Evolutionary conservation across 2,888 invertebrate species (phyloP).

Genomic region (Caenorhabditis zanzibari): DNA sequence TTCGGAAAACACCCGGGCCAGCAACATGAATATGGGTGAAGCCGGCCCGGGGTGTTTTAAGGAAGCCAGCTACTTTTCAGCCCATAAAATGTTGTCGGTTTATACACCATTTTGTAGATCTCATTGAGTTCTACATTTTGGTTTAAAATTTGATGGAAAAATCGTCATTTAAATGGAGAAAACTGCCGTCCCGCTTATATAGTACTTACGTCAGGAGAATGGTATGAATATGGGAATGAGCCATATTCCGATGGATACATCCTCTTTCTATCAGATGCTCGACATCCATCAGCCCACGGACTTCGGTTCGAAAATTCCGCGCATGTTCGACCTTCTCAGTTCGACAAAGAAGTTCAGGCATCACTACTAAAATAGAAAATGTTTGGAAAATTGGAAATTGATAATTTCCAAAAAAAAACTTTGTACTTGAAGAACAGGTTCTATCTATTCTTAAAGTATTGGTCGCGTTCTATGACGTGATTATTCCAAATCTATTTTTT

Average conservation of each 20-base stretch:
- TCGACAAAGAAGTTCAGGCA: slow-evolving; percentile 63
- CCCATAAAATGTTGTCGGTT: too few species aligned
- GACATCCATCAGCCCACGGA: slow-evolving; percentile 76
- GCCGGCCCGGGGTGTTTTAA: too few species aligned
- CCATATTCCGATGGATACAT: slow-evolving; percentile 68
- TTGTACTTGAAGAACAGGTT: slow-evolving; percentile 1
- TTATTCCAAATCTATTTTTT: too few species aligned
- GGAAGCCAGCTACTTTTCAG: too few species aligned
- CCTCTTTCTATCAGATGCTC: slow-evolving; percentile 74
- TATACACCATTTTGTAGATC: too few species aligned
- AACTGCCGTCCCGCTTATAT: background rate
- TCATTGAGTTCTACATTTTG: too few species aligned
- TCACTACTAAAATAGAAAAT: slow-evolving; percentile 22
- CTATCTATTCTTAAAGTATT: too few species aligned
- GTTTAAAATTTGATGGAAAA: too few species aligned
- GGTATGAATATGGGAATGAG: slow-evolving; percentile 68
- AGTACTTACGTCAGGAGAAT: slow-evolving; percentile 69
- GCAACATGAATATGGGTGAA: too few species aligned
- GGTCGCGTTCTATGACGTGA: too few species aligned
- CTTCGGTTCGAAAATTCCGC: slow-evolving; percentile 68
- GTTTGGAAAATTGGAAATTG: background rate
- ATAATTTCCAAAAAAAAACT: slow-evolving; percentile 5
- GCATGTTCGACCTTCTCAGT: slow-evolving; percentile 64
- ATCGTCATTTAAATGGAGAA: too few species aligned
- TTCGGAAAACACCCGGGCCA: too few species aligned